These are phyloP conservation scores for Perodicticus potto DNA, from an alignment of 2,797 vertebrate species.

Conservation along the genomic window DNA sequence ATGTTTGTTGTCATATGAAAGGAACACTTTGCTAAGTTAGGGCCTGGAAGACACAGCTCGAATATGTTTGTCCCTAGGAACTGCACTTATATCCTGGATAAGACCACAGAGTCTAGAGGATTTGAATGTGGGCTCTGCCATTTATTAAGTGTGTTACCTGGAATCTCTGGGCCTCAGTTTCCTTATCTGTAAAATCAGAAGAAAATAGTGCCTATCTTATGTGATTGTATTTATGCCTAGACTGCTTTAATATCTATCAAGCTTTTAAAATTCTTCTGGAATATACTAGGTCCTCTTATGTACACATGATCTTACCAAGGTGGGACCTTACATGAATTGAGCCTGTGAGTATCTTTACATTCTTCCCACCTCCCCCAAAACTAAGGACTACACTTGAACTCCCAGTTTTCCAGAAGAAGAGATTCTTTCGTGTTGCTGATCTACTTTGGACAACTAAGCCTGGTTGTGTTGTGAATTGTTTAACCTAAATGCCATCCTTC, in stretches of 20 bases:
- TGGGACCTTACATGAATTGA: not conserved
- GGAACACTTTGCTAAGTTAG: not conserved
- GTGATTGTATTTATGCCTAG: not conserved
- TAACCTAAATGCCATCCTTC: slow-evolving; percentile 23
- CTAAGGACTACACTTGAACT: not conserved
- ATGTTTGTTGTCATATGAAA: not conserved
- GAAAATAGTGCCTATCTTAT: not conserved
- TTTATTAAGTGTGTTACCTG: not conserved
- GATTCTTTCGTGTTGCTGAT: not conserved
- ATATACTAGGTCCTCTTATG: not conserved
- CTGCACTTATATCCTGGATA: not conserved
- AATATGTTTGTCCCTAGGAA: not conserved
- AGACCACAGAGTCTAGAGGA: not conserved
- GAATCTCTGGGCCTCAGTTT: not conserved
- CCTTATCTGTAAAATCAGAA: slow-evolving; percentile 2
- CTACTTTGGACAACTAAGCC: slow-evolving; percentile 42
- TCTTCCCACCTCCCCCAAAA: slow-evolving; percentile 39
- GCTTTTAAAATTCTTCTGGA: not conserved
- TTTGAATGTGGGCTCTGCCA: not conserved
- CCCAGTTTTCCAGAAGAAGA: not conserved
- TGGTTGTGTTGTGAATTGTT: slow-evolving; percentile 49
- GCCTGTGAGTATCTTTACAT: not conserved
- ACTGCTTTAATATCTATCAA: not conserved
- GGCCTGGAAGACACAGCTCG: not conserved
- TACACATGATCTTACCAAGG: not conserved